Percentiles rank a stretch among this genome's conserved stretches.
Conservation (phyloP, 1,140 invertebrate genomes). For the Solen grandis region DNA sequence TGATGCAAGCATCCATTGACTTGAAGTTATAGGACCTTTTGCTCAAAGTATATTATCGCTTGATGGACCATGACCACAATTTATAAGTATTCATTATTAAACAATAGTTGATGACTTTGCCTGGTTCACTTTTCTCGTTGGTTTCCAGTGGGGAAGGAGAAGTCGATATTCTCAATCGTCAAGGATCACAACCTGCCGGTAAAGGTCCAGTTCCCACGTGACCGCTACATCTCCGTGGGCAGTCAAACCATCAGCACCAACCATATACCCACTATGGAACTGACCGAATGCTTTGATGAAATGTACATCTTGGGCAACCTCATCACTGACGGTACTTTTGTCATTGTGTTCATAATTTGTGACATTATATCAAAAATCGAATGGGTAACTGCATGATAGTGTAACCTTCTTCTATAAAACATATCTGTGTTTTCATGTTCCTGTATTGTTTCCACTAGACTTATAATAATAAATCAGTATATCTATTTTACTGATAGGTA, state of each 20-base stretch:
- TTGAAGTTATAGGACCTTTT: not conserved
- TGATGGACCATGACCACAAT: not conserved
- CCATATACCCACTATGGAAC: constrained; percentile 20
- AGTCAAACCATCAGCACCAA: constrained; percentile 21
- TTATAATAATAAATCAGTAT: too few relatives aligned
- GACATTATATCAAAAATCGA: too few relatives aligned
- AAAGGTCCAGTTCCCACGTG: constrained; percentile 22
- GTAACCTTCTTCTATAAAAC: too few relatives aligned
- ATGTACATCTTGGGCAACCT: constrained; percentile 36
- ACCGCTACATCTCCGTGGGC: constrained; percentile 15
- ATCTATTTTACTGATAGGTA: not conserved
- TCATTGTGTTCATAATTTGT: too few relatives aligned
- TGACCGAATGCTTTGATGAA: too few relatives aligned
- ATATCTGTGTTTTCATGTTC: too few relatives aligned
- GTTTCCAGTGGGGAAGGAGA: constrained; percentile 15
- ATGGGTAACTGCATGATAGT: too few relatives aligned
- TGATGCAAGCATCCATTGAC: too few relatives aligned
- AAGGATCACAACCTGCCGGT: constrained; percentile 2
- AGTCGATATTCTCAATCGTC: not conserved
- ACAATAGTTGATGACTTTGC: not conserved
- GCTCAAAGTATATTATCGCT: too few relatives aligned
- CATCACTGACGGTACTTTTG: constrained; percentile 36
- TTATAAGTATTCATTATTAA: not conserved
- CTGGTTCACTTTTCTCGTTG: not conserved
- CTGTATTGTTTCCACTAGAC: too few relatives aligned